A percentile compares a stretch with the other conserved stretches of the same genome.
phyloP scores from a whole-genome alignment of 2,797 vertebrate species.

The Gymnocypris eckloni region DNA sequence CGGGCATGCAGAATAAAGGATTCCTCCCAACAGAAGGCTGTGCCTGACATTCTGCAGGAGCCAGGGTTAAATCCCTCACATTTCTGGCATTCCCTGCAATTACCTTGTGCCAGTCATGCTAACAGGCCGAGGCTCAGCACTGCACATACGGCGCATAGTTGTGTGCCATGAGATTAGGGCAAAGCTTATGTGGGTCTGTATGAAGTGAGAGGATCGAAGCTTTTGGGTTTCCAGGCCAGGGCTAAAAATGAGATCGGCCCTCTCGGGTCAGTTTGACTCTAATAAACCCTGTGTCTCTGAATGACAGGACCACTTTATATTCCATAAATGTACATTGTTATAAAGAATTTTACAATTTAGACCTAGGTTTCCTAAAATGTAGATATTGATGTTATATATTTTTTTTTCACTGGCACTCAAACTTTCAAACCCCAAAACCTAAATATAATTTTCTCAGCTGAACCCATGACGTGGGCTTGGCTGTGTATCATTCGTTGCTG shows the following conservation, averaged over 20 bases:
- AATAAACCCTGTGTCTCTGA: slow-evolving; percentile 11
- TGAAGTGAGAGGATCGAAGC: slow-evolving; percentile 25
- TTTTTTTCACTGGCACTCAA: not conserved
- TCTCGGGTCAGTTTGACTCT: slow-evolving; percentile 46
- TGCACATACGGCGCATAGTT: slow-evolving; percentile 68
- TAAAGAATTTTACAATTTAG: not conserved
- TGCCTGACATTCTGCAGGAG: slow-evolving; percentile 53
- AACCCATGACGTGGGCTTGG: not conserved
- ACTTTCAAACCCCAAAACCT: not conserved
- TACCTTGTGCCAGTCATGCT: slow-evolving; percentile 67
- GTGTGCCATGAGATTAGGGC: slow-evolving; percentile 72
- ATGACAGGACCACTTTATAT: not conserved
- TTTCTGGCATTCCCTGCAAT: slow-evolving; percentile 65
- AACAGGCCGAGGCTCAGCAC: slow-evolving; percentile 58
- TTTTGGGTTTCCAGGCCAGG: slow-evolving; percentile 47
- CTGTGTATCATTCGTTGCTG: not conserved
- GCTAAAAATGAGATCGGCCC: slow-evolving; percentile 61
- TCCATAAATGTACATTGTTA: slow-evolving; percentile 39
- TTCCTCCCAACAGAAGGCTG: slow-evolving; percentile 54
- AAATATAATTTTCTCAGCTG: not conserved
- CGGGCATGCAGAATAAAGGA: slow-evolving; percentile 49
- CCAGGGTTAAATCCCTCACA: slow-evolving; percentile 59
- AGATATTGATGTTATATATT: not conserved
- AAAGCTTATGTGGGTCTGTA: slow-evolving; percentile 71
- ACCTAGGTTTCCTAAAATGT: not conserved